phyloP scores from a whole-genome alignment of 2,797 vertebrate species.

The Psittacula derbiana region DNA sequence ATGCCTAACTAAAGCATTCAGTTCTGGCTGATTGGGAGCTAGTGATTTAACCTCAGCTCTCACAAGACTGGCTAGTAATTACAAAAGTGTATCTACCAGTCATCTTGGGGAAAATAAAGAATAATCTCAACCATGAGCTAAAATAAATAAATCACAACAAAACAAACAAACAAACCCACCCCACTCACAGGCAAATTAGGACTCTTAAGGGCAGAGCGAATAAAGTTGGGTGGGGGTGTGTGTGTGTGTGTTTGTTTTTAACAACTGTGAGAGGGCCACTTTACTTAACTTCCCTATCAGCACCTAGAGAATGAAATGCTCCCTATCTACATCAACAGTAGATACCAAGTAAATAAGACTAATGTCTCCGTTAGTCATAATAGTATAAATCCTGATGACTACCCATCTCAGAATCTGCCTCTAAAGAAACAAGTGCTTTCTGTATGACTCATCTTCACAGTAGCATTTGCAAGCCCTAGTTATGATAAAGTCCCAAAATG shows the following conservation, averaged over 20 bases:
- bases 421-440: background rate
- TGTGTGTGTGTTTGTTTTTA: background rate
- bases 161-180: background rate
- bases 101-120: background rate
- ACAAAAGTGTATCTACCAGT: background rate
- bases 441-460: background rate
- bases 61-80: background rate
- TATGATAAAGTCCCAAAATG: background rate
- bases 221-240: background rate
- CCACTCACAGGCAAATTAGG: background rate
- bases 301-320: background rate
- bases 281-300: background rate
- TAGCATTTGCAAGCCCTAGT: background rate
- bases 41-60: background rate
- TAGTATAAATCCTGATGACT: background rate
- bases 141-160: background rate
- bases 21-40: background rate
- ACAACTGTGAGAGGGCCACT: rapidly evolving
- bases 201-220: background rate
- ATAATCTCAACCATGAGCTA: background rate
- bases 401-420: background rate
- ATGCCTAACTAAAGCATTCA: background rate
- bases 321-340: background rate
- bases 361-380: background rate
- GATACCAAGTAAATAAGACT: background rate